Evolutionary conservation across 92 coral and sea anemone genomes (phyloP), one percentile per base, ranked within the genome.

Genomic region (Phenganax marumi): DNA sequence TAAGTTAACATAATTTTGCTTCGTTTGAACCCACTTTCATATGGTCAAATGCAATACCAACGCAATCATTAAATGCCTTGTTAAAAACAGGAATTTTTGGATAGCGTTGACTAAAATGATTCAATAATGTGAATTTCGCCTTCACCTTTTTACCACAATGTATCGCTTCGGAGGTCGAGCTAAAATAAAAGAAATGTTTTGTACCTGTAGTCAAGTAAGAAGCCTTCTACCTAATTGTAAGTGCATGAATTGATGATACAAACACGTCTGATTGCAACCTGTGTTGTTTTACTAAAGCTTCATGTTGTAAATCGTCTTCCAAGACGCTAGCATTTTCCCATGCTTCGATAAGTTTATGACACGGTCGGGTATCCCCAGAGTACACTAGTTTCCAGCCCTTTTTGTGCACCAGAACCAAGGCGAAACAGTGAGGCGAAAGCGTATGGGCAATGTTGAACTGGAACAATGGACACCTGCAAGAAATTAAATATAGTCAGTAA

Each of bases 11-110:
- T 3, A 72, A 8, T 48, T 8, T 24, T 7, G 47, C 10, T 18
- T 25, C n/a, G 5, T 24, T 7, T n/a, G n/a, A 9, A 0, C 91
- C 80, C 84, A 95, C 98, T 91, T 81, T 90, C 98, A 95, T 95
- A 70, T 95, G 98, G 62, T 95, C 98, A 85, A 95, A 95, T 50
- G 98, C 97, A 72, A 95, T 91, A 83, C 98, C 98, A 73, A 91
- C 92, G 73, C 90, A 86, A 77, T 88, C 90, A 46, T 93, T 95
- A 51, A 92, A 95, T 87, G 89, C 79, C 51, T 89, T 90, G 71
- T 85, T 92, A 58, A 95, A 92, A 70, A 95, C 91, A 0, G 98
- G 98, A 64, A 95, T 92, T 84, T 95, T 95, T 66, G 98, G 97
- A 86, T 95, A 95, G 0, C 98, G 97, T 86, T 95, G 98, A 65